A percentile compares a stretch with the other conserved stretches of the same genome.
Conservation (phyloP, 1,140 invertebrate species). For the Scylla paramamosain region DNA sequence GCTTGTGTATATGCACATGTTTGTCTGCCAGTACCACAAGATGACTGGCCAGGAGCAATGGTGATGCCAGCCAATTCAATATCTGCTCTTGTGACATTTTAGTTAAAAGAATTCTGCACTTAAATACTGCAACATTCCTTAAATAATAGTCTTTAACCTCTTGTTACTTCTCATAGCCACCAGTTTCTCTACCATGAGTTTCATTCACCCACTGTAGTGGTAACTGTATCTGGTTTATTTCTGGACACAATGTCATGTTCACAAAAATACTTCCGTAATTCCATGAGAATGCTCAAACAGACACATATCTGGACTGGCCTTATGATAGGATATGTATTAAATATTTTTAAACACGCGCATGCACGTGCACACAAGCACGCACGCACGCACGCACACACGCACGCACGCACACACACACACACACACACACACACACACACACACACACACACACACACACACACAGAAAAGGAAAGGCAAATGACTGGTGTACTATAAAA, state of each 20-base stretch:
- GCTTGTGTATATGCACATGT: background rate
- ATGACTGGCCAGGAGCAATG: background rate
- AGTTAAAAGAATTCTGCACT: no score
- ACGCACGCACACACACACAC: no score
- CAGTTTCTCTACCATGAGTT: background rate
- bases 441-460: no score
- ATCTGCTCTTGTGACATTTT: no score
- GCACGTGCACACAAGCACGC: no score
- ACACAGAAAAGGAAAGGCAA: background rate
- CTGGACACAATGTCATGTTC: background rate
- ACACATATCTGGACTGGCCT: background rate
- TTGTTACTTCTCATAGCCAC: no score
- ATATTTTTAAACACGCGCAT: background rate
- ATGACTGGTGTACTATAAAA: background rate
- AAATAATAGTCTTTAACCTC: no score
- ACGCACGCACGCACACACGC: no score
- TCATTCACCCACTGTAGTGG: background rate
- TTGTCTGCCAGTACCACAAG: background rate
- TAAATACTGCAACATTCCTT: no score
- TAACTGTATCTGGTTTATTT: no score
- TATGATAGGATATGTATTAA: background rate
- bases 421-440: background rate
- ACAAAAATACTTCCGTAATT: background rate
- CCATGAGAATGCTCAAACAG: background rate
- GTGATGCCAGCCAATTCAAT: no score